Conservation (phyloP, 2,797 vertebrate species). For the Alosa sapidissima region DNA sequence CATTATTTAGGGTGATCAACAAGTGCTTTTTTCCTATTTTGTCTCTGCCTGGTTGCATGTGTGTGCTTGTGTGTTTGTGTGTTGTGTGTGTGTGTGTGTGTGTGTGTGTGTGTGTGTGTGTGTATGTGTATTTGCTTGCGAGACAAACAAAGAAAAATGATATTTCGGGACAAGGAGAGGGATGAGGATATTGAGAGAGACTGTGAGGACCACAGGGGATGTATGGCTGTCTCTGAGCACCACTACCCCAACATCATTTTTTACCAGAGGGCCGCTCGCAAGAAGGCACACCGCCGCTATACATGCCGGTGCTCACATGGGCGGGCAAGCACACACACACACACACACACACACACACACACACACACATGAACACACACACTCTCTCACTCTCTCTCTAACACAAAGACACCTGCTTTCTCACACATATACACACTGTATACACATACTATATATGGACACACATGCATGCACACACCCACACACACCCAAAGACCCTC, state of each 20-base stretch:
- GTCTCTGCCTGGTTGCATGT: background rate
- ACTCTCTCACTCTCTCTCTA: background rate
- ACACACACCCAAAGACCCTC: background rate
- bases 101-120: slow-evolving; percentile 41
- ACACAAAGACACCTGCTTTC: background rate
- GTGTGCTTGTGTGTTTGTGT: slow-evolving; percentile 2
- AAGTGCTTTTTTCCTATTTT: background rate
- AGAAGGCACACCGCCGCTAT: background rate
- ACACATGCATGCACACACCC: background rate
- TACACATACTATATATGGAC: no score
- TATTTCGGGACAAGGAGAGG: background rate
- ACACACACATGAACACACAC: background rate
- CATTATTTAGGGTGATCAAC: slow-evolving; percentile 8
- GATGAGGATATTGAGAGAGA: background rate
- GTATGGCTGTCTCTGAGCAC: background rate
- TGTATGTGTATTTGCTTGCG: slow-evolving; percentile 32
- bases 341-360: background rate
- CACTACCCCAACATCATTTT: background rate
- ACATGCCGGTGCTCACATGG: background rate
- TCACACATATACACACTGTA: background rate
- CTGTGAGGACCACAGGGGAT: background rate
- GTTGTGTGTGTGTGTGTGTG: slow-evolving; percentile 40
- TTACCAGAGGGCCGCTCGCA: background rate
- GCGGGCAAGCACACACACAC: background rate
- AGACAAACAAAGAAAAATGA: background rate